Percentiles rank a stretch among this genome's conserved stretches.
Evolutionary conservation across 2,797 vertebrate species (phyloP).

Genomic region (Pangasius krempfi): DNA sequence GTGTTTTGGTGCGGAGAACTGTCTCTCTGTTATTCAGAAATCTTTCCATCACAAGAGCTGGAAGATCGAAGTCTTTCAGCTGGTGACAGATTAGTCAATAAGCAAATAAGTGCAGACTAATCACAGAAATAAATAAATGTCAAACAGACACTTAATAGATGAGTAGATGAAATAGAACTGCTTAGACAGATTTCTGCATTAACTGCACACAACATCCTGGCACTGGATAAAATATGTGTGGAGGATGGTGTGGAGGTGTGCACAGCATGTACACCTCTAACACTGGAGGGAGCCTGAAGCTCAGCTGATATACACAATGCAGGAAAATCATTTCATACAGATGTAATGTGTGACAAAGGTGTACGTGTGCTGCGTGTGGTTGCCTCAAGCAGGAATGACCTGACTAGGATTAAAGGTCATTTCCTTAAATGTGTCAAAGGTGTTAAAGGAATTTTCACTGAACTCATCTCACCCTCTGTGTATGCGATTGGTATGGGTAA

Average conservation of each 20-base stretch:
- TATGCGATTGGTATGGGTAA: background rate
- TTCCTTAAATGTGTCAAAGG: background rate
- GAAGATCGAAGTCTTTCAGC: conserved; percentile 84
- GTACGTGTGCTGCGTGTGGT: conserved; percentile 4
- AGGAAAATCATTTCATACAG: background rate
- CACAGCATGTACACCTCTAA: background rate
- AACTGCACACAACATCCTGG: background rate
- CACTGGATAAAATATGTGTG: background rate
- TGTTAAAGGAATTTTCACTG: background rate
- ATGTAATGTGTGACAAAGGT: conserved; percentile 3
- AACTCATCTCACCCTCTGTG: background rate
- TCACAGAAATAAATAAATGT: background rate
- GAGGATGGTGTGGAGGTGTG: background rate
- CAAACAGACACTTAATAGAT: background rate
- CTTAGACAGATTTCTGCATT: background rate
- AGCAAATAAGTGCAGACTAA: background rate
- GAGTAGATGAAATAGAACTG: no score
- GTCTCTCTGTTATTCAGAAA: conserved; percentile 73
- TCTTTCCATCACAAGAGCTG: conserved; percentile 69
- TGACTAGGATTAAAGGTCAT: conserved; percentile 17
- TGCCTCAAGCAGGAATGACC: background rate
- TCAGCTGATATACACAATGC: background rate
- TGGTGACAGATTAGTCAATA: conserved; percentile 58
- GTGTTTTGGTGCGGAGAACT: conserved; percentile 74
- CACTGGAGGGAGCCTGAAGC: conserved; percentile 46